A percentile compares a stretch with the other conserved stretches of the same genome.
These are phyloP conservation scores for Fulmarus glacialis DNA, from an alignment of 2,113 vertebrate species.

Conservation along the genomic window DNA sequence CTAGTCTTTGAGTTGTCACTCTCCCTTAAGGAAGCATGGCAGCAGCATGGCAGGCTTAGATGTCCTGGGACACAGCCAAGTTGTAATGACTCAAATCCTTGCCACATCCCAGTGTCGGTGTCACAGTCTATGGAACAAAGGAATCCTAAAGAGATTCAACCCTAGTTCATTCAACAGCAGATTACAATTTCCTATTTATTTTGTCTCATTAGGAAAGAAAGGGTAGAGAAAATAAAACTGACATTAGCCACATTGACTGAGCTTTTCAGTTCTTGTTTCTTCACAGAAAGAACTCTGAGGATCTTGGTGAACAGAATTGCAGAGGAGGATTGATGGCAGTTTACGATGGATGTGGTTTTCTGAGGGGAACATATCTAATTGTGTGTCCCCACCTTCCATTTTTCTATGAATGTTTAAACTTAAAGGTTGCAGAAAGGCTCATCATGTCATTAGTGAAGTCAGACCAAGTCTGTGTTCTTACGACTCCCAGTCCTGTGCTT, in stretches of 20 bases:
- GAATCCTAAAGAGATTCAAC: not conserved
- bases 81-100: not conserved
- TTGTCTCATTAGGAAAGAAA: not conserved
- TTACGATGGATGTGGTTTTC: not conserved
- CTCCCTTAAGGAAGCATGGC: not conserved
- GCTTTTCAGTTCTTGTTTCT: not conserved
- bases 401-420: not conserved
- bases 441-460: not conserved
- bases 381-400: not conserved
- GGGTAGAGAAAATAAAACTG: not conserved
- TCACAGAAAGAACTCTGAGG: not conserved
- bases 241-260: rapidly evolving
- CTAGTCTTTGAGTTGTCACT: not conserved
- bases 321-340: not conserved
- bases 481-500: not conserved
- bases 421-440: not conserved
- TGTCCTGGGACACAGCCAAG: not conserved
- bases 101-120: not conserved
- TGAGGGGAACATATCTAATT: not conserved
- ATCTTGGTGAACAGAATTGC: not conserved
- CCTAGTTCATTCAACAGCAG: not conserved
- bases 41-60: not conserved
- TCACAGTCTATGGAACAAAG: not conserved
- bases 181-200: not conserved
- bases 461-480: not conserved